Conservation (phyloP, 2,888 invertebrate species). For the Andricus quercusramuli region DNA sequence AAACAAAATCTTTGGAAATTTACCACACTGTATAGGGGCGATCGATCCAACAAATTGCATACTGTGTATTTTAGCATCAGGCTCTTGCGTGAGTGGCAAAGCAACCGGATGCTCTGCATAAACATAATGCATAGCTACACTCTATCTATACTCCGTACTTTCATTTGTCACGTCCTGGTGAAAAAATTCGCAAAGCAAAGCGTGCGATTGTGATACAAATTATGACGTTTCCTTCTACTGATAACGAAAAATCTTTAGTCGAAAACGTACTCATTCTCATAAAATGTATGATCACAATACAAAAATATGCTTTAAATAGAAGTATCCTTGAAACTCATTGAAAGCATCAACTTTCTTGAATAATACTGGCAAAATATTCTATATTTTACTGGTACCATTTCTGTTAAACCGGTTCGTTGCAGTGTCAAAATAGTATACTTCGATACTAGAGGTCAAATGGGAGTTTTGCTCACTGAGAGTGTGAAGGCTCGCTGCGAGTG, state of each 20-base stretch:
- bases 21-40: conserved; percentile 28
- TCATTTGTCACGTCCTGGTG: conserved; percentile 36
- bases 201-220: conserved; percentile 18
- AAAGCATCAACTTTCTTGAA: not conserved
- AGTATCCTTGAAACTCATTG: not conserved
- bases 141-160: conserved; percentile 28
- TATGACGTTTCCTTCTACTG: not conserved
- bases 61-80: conserved; percentile 27
- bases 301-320: not conserved
- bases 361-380: conserved; percentile 13
- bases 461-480: too few species aligned
- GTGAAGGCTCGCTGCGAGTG: too few species aligned
- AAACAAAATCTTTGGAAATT: conserved; percentile 38
- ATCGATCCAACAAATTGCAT: conserved; percentile 39
- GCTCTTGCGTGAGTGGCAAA: conserved; percentile 36
- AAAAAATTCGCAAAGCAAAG: conserved; percentile 33
- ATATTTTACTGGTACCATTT: not conserved
- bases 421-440: not conserved
- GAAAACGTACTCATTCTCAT: not conserved
- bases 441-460: too few species aligned
- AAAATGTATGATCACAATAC: not conserved
- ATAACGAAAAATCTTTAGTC: not conserved
- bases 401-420: not conserved
- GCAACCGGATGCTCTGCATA: conserved; percentile 37
- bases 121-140: conserved; percentile 32